phyloP scores from a whole-genome alignment of 2,113 vertebrate genomes.

The Lophius piscatorius region DNA sequence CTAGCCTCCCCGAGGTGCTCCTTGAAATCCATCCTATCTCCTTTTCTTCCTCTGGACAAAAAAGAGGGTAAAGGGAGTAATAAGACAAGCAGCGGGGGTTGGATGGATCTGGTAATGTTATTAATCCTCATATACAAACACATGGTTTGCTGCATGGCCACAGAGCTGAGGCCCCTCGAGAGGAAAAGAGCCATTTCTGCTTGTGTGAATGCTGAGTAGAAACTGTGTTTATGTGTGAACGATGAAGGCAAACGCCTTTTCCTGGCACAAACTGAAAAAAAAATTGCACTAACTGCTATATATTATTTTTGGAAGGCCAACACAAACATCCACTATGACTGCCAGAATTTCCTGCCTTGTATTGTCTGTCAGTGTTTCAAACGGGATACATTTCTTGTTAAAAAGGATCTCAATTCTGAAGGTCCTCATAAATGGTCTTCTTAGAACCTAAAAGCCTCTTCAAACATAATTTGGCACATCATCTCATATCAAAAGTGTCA shows the following conservation, averaged over 20 bases:
- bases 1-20: conserved; percentile 34
- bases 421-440: conserved; percentile 11
- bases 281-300: neutral
- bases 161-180: conserved; percentile 56
- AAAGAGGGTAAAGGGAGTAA: conserved; percentile 57
- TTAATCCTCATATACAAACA: conserved; percentile 70
- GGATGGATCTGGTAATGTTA: conserved; percentile 57
- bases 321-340: neutral
- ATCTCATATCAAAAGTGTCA: conserved; percentile 29
- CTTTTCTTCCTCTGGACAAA: conserved; percentile 57
- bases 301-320: neutral
- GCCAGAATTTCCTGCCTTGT: neutral
- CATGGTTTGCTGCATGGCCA: conserved; percentile 50
- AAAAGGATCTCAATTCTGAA: neutral
- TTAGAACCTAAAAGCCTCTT: too few species aligned
- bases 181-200: conserved; percentile 42
- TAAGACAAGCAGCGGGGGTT: conserved; percentile 68
- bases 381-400: neutral
- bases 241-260: conserved; percentile 54
- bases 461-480: conserved; percentile 13
- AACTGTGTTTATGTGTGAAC: conserved; percentile 30
- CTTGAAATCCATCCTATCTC: conserved; percentile 55
- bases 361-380: conserved; percentile 6
- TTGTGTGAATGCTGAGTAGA: conserved; percentile 16
- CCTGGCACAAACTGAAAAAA: neutral